Conservation (phyloP, 2,113 vertebrate genomes). For the Cyprinodon variegatus region DNA sequence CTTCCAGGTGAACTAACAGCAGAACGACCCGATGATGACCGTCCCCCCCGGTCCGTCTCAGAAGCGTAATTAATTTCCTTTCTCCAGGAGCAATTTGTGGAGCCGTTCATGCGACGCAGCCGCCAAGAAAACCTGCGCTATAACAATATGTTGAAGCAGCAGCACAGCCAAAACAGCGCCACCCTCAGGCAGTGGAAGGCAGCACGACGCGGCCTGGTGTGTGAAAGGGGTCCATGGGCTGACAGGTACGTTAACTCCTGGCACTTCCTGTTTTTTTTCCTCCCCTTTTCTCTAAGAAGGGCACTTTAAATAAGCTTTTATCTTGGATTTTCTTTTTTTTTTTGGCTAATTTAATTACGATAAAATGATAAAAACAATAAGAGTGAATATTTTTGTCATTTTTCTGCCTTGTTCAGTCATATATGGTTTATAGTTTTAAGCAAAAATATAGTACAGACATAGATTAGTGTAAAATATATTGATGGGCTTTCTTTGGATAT, state of each 20-base stretch:
- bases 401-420: too few relatives aligned
- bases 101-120: conserved; percentile 90
- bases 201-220: conserved; percentile 86
- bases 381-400: too few relatives aligned
- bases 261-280: not conserved
- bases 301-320: too few relatives aligned
- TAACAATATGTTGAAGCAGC: conserved; percentile 94
- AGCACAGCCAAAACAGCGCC: conserved; percentile 85
- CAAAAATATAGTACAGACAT: too few relatives aligned
- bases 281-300: too few relatives aligned
- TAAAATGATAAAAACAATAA: too few relatives aligned
- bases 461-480: too few relatives aligned
- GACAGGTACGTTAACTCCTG: conserved; percentile 79
- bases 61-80: not conserved
- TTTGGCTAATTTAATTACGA: too few relatives aligned
- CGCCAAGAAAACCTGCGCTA: conserved; percentile 94
- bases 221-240: conserved; percentile 94
- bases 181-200: conserved; percentile 90
- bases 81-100: conserved; percentile 90
- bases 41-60: not conserved
- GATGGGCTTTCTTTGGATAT: too few relatives aligned
- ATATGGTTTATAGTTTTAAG: too few relatives aligned
- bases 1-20: conserved; percentile 87
- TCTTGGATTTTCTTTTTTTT: too few relatives aligned
- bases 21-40: not conserved